Conservation (phyloP, 2,888 invertebrate species). For the Idaea straminata region DNA sequence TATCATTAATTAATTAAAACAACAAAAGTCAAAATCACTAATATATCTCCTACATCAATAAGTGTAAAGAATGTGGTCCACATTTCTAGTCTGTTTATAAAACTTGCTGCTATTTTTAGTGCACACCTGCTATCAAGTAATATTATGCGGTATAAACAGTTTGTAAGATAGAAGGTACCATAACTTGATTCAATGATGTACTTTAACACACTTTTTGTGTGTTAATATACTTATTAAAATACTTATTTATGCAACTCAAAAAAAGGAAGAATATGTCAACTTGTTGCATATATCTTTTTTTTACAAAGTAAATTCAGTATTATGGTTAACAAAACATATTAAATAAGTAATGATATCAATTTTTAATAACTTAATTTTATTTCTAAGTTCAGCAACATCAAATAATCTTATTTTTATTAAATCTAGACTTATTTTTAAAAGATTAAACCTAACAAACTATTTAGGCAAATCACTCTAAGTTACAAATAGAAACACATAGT, state of each 20-base stretch:
- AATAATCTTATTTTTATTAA: too few species aligned
- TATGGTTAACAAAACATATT: too few species aligned
- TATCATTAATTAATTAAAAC: background rate
- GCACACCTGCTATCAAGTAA: slow-evolving; percentile 22
- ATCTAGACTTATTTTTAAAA: too few species aligned
- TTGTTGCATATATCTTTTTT: too few species aligned
- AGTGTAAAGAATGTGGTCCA: slow-evolving; percentile 15
- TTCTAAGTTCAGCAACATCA: too few species aligned
- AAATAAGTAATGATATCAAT: too few species aligned
- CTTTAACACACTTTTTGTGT: background rate
- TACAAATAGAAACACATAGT: too few species aligned
- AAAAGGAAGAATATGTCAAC: background rate
- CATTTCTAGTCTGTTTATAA: slow-evolving; percentile 21
- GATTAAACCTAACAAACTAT: too few species aligned
- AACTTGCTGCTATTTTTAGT: slow-evolving; percentile 22
- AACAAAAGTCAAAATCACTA: slow-evolving; percentile 1
- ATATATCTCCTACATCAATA: background rate
- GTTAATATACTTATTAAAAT: background rate
- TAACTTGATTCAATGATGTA: background rate
- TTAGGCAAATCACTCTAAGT: too few species aligned
- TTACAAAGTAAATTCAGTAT: too few species aligned
- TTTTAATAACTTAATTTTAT: too few species aligned
- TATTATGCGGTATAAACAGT: background rate
- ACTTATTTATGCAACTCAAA: background rate
- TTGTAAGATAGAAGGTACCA: background rate